A percentile compares a stretch with the other conserved stretches of the same genome.
Conservation (phyloP, 2,888 invertebrate species). For the Pantelozetes paolii region DNA sequence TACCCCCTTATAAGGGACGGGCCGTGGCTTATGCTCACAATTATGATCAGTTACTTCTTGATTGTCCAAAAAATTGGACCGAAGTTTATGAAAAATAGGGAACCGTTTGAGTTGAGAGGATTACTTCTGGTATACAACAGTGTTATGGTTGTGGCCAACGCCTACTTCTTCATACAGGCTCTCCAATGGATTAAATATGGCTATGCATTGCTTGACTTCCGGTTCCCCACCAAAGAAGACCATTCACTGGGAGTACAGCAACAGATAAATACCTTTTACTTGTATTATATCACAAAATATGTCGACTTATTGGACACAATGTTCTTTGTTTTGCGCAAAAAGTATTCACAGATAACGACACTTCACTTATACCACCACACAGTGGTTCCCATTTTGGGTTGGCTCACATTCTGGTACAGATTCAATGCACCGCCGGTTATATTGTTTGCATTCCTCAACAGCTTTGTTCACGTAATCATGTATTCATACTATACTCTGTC, state of each 20-base stretch:
- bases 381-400: constrained; percentile 90
- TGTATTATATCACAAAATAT: constrained; percentile 90
- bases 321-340: constrained; percentile 88
- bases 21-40: constrained; percentile 26
- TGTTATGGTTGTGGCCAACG: constrained; percentile 29
- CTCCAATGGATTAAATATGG: constrained; percentile 32
- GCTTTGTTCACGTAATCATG: constrained; percentile 87
- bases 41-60: constrained; percentile 9
- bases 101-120: constrained; percentile 70
- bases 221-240: constrained; percentile 23
- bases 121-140: constrained; percentile 57
- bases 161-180: constrained; percentile 24
- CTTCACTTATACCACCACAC: constrained; percentile 92
- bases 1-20: constrained; percentile 22
- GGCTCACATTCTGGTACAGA: constrained; percentile 89
- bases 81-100: constrained; percentile 69
- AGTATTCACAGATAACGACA: constrained; percentile 82
- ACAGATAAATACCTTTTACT: constrained; percentile 63
- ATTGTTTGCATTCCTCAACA: constrained; percentile 82
- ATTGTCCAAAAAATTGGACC: constrained; percentile 60
- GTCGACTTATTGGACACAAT: constrained; percentile 87
- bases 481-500: constrained; percentile 87
- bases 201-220: constrained; percentile 3
- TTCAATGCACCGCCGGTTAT: constrained; percentile 69
- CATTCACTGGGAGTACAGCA: not conserved